Base-by-base conservation (phyloP, 2,113 vertebrate genomes). In the Anser brachyrhynchus region DNA sequence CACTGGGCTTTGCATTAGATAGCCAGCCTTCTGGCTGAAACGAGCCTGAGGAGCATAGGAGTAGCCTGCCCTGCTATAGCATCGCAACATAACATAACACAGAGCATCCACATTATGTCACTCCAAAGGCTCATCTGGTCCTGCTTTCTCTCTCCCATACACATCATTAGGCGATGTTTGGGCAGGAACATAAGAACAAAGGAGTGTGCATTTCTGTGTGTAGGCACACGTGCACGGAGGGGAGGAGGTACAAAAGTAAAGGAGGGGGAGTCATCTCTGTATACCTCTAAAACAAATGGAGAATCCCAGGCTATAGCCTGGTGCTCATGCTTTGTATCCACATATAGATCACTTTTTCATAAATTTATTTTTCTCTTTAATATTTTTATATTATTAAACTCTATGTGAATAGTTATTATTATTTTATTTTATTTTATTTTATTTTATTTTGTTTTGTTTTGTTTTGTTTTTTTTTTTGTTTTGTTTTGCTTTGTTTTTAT, bases 11-110 rank as follows among this genome's bases (percentile, higher is more conserved):
- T 89, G 43, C 29, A 33, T 41, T 31, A 72, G 65, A 77, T 21
- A 41, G 11, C 11, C 26, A 9, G 55, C 37, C 67, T 46, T 37
- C 65, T 59, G 72, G n/a, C 57, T 72, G 88, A 57, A 81, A 57
- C 0, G 25, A 88, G n/a, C 21, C 9, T 0, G 0, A 84, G n/a
- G 3, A 58, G 71, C 5, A 0, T 61, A 49, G 71, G 55, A 29
- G 83, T 22, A 43, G 26, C 23, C 37, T 77, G 65, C 23, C 51
- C 31, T 41, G 59, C 69, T 74, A 2, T 37, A 39, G 12, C 55
- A 23, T 35, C 62, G 8, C 9, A 4, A 2, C 1, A 1, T 52
- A 84, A 92, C 67, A 41, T n/a, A 74, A 81, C 69, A 21, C 89
- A 80, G 72, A 90, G 7, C 61, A 77, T 64, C 41, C 86, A 59